Evolutionary conservation across 2,888 invertebrate species (phyloP).

Genomic region (Phaonia tiefii): DNA sequence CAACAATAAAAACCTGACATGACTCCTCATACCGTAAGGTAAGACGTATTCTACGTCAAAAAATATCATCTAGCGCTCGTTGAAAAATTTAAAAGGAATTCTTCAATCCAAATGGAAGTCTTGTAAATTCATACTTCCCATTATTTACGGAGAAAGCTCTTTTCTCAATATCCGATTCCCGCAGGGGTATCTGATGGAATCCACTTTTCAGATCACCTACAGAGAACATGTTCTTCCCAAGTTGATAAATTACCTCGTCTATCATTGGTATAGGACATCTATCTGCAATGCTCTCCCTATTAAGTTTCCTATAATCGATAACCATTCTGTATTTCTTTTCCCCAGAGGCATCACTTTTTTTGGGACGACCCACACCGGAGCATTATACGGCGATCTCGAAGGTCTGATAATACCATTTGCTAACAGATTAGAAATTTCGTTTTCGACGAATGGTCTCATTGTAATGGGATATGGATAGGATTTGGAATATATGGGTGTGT

Average conservation of each 20-base stretch:
- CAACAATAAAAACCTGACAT: too few relatives aligned
- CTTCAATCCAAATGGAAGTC: too few relatives aligned
- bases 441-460: conserved; percentile 46
- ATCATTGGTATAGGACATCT: too few relatives aligned
- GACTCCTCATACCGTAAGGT: too few relatives aligned
- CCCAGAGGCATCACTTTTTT: conserved; percentile 30
- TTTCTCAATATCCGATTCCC: conserved; percentile 49
- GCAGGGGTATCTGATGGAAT: conserved; percentile 63
- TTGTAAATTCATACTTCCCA: too few relatives aligned
- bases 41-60: too few relatives aligned
- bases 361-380: too few relatives aligned
- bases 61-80: conserved; percentile 25
- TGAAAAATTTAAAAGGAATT: conserved; percentile 45
- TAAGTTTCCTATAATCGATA: conserved; percentile 51
- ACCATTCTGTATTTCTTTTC: conserved; percentile 41
- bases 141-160: too few relatives aligned
- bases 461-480: conserved; percentile 48
- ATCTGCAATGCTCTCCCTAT: conserved; percentile 40
- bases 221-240: too few relatives aligned
- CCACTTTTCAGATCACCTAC: too few relatives aligned
- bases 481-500: conserved; percentile 45
- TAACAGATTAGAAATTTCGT: conserved; percentile 42
- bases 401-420: conserved; percentile 51
- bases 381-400: conserved; percentile 46
- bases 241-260: too few relatives aligned